Base-by-base conservation (phyloP, 2,113 vertebrate genomes). In the Pedetes capensis region DNA sequence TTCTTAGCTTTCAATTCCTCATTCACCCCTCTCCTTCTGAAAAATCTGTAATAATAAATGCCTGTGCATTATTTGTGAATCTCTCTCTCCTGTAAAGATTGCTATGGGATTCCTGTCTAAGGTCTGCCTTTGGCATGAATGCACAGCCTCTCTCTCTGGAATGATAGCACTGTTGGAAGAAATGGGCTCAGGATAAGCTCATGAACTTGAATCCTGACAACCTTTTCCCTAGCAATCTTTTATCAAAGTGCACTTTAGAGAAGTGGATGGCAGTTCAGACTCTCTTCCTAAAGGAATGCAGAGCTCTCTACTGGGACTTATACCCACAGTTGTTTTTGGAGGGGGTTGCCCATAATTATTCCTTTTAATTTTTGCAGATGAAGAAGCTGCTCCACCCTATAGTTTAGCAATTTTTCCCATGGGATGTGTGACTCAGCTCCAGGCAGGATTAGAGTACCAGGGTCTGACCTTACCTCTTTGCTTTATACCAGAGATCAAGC, bases 281-380 rank as follows among this genome's bases (percentile, higher is more conserved):
- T 13, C 20, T 85, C 61, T 66, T 87, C 57, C 68, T 59, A 75
- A 84, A 80, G 79, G n/a, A 76, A 8, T 8, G 0, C 49, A 57
- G 47, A 72, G 32, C n/a, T 91, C 39, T 71, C 81, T 72, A 6
- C 85, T 78, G 87, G 80, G 49, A 32, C 84, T 72, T 87, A 57
- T 87, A 76, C 49, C 44, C 47, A 82, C 37, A 44, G 49, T 8
- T 89, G 76, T 63, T 76, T 95, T 92, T 68, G 51, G 53, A 96
- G 12, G 14, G 69, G 89, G 59, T 34, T 93, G 49, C 55, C 69
- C 81, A 79, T 66, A 86, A 69, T 81, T 93, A 89, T 61, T 68
- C 17, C 92, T 83, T 94, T 80, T 32, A 47, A 23, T 55, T 82
- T 95, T 37, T 94, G 39, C 47, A 92, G 87, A 76, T 94, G 32